Percentiles rank a stretch among this genome's conserved stretches.
Evolutionary conservation across 2,113 vertebrate species (phyloP).

Genomic region (Mustela lutreola): DNA sequence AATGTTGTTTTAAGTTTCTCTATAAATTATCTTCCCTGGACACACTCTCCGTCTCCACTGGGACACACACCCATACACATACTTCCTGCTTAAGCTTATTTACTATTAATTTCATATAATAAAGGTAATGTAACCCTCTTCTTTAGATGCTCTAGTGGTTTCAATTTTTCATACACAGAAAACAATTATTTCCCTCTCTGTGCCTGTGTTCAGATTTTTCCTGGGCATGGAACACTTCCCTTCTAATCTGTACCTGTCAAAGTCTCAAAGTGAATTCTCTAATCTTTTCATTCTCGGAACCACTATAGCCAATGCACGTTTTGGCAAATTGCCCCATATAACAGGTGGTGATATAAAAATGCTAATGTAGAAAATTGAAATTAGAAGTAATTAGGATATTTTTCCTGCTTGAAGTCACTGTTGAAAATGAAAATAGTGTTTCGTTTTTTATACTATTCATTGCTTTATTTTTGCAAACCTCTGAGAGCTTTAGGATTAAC

Average conservation of each 20-base stretch:
- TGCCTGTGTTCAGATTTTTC: background rate
- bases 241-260: background rate
- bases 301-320: background rate
- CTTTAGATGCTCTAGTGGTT: background rate
- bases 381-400: background rate
- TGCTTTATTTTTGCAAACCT: constrained; percentile 16
- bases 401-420: background rate
- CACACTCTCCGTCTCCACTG: rapidly evolving
- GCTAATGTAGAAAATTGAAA: background rate
- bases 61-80: background rate
- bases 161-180: background rate
- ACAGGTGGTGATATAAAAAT: background rate
- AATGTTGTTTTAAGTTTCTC: background rate
- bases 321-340: background rate
- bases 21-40: background rate
- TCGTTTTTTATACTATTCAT: background rate
- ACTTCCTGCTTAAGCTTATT: background rate
- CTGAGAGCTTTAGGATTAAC: background rate
- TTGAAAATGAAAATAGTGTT: background rate
- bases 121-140: background rate
- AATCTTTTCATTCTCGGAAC: background rate
- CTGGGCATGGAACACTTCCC: background rate
- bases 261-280: background rate
- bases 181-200: background rate
- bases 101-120: background rate